Evolutionary conservation across 1,140 invertebrate genomes (phyloP).

Genomic region (Drosophila sechellia): DNA sequence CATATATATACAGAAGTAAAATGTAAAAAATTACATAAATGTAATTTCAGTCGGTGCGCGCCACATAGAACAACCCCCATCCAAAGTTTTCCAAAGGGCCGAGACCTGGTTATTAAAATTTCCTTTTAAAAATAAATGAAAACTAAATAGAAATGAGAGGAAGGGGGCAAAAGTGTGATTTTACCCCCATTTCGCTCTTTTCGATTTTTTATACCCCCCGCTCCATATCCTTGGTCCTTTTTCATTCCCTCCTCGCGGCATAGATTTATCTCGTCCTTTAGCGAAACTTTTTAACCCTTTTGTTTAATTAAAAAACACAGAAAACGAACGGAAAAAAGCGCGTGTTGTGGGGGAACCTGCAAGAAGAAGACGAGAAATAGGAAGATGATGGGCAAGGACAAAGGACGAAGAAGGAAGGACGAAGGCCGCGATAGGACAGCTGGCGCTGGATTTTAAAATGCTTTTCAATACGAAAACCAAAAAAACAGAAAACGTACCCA

Average conservation of each 20-base stretch:
- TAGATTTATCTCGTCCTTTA: constrained; percentile 48
- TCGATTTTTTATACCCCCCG: constrained; percentile 13
- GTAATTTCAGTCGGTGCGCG: constrained; percentile 39
- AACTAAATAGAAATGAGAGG: constrained; percentile 71
- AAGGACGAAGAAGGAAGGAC: not conserved
- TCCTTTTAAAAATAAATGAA: constrained; percentile 80
- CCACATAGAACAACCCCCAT: constrained; percentile 1
- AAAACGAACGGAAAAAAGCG: constrained; percentile 45
- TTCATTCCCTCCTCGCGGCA: constrained; percentile 8
- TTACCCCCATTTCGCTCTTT: constrained; percentile 62
- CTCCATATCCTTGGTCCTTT: not conserved
- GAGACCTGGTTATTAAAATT: constrained; percentile 78
- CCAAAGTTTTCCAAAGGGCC: constrained; percentile 1
- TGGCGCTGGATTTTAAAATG: constrained; percentile 78
- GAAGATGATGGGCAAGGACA: constrained; percentile 23
- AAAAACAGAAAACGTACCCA: constrained; percentile 38
- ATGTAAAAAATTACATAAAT: constrained; percentile 69
- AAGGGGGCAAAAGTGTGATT: constrained; percentile 70
- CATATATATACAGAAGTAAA: constrained; percentile 29
- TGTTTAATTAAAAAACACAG: constrained; percentile 80
- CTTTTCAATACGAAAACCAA: constrained; percentile 63
- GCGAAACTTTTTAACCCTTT: constrained; percentile 80
- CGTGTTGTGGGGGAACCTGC: constrained; percentile 4
- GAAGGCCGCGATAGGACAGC: constrained; percentile 54
- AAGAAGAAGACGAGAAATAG: constrained; percentile 24